Conservation (phyloP, 2,888 invertebrate genomes). For the Orgyia antiqua region DNA sequence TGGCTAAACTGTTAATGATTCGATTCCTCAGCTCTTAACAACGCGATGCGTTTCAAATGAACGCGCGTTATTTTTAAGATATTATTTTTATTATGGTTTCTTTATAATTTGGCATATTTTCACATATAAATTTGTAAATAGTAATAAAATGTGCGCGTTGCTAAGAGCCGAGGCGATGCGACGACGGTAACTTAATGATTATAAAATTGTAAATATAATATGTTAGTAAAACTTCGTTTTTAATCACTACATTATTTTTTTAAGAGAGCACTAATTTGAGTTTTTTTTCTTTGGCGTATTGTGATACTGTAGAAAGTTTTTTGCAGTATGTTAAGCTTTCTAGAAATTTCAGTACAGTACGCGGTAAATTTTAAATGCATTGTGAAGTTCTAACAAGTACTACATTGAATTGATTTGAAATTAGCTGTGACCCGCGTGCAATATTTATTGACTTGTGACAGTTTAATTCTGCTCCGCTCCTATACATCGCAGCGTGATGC, state of each 20-base stretch:
- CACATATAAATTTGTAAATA: slow-evolving; percentile 52
- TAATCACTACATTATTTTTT: slow-evolving; percentile 66
- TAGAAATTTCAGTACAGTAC: too few species aligned
- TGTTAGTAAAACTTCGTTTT: slow-evolving; percentile 57
- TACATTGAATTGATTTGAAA: too few species aligned
- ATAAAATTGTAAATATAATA: slow-evolving; percentile 61
- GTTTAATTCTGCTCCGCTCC: too few species aligned
- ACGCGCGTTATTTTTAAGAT: slow-evolving; percentile 32
- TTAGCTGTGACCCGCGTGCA: too few species aligned
- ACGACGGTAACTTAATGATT: slow-evolving; percentile 27
- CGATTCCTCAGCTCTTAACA: slow-evolving; percentile 31
- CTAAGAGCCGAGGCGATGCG: slow-evolving; percentile 11
- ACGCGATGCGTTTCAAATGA: slow-evolving; percentile 22
- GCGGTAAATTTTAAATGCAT: too few species aligned
- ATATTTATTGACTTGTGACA: too few species aligned
- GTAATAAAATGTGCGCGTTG: slow-evolving; percentile 25
- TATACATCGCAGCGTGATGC: too few species aligned
- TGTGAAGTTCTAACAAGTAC: too few species aligned
- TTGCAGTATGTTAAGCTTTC: too few species aligned
- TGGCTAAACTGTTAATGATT: too few species aligned
- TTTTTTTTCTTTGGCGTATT: slow-evolving; percentile 32
- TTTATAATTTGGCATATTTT: slow-evolving; percentile 31
- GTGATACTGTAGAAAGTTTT: slow-evolving; percentile 31
- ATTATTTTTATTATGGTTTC: slow-evolving; percentile 25
- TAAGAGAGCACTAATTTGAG: slow-evolving; percentile 55